A percentile compares a stretch with the other conserved stretches of the same genome.
Conservation (phyloP, 1,140 invertebrate genomes). For the Wiebesia pumilae region DNA sequence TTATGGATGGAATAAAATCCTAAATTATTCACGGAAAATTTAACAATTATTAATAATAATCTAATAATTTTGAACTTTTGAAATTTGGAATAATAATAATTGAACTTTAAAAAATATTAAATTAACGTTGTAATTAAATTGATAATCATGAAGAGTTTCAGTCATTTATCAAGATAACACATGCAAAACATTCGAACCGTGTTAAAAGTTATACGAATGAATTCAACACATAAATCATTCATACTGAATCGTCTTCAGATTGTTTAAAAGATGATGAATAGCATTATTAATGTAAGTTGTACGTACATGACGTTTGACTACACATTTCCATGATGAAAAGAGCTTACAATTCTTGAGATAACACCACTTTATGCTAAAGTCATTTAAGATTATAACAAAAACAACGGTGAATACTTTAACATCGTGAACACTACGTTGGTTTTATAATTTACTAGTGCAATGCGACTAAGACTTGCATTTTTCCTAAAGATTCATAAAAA, state of each 20-base stretch:
- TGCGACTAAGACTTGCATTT: neutral
- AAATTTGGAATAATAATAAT: too few species aligned
- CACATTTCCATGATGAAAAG: conserved; percentile 83
- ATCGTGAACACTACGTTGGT: neutral
- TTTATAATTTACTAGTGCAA: conserved; percentile 19
- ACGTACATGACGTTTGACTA: neutral
- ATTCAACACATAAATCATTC: conserved; percentile 51
- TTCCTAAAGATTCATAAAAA: conserved; percentile 9
- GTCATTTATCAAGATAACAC: conserved; percentile 28
- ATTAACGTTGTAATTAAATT: too few species aligned
- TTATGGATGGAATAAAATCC: too few species aligned
- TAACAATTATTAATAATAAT: too few species aligned
- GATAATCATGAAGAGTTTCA: too few species aligned
- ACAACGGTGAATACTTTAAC: neutral
- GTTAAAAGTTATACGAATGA: conserved; percentile 2
- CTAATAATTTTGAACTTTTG: too few species aligned
- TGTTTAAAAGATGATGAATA: conserved; percentile 54
- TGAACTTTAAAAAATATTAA: too few species aligned
- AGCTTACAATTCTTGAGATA: neutral
- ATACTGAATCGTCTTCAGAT: conserved; percentile 42
- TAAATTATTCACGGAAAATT: too few species aligned
- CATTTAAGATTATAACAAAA: neutral
- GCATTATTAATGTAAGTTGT: neutral
- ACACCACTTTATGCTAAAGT: neutral
- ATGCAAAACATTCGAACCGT: neutral